Evolutionary conservation across 2,797 vertebrate species (phyloP).

Genomic region (Syngnathus acus): DNA sequence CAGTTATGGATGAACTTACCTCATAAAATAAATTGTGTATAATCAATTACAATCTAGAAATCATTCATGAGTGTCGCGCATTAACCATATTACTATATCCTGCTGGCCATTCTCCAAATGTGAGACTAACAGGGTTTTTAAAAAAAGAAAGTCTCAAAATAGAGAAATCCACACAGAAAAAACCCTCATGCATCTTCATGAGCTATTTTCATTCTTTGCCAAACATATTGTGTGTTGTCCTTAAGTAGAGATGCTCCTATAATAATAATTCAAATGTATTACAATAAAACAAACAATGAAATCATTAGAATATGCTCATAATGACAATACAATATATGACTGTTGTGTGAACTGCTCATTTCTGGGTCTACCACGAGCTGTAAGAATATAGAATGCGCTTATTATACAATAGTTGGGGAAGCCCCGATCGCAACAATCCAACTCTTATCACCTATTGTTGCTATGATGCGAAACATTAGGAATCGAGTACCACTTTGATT

Average conservation of each 20-base stretch:
- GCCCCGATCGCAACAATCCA: neutral
- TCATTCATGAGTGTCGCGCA: neutral
- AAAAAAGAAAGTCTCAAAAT: no score
- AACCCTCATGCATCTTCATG: no score
- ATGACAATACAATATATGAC: neutral
- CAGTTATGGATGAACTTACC: neutral
- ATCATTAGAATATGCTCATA: neutral
- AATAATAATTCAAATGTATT: no score
- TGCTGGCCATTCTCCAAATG: neutral
- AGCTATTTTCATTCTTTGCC: no score
- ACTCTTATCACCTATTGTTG: neutral
- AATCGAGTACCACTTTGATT: neutral
- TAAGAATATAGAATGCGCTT: neutral
- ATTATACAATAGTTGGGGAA: neutral
- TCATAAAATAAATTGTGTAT: neutral
- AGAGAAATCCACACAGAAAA: no score
- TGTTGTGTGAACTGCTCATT: neutral
- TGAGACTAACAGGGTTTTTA: neutral
- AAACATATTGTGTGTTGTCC: neutral
- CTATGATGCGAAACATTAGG: neutral
- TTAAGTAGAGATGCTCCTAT: neutral
- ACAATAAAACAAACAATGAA: neutral
- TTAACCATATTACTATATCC: neutral
- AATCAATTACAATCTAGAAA: neutral
- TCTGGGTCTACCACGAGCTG: neutral